Percentiles rank a stretch among this genome's conserved stretches.
These are phyloP conservation scores for Cyrtorhinus lividipennis DNA, from an alignment of 1,140 invertebrate species.

Conservation along the genomic window DNA sequence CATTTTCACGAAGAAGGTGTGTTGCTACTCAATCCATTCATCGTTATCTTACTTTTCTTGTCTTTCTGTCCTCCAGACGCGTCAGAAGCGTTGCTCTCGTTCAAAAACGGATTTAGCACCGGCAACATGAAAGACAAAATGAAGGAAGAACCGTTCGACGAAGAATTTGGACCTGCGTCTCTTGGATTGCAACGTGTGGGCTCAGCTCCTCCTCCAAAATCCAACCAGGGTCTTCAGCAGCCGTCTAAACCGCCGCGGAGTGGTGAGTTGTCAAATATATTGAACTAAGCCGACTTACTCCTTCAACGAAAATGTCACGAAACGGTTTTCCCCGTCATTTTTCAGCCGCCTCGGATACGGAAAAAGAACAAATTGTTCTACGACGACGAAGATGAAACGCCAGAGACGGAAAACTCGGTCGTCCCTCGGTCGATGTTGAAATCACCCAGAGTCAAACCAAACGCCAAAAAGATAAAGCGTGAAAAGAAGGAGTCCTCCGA, in stretches of 20 bases:
- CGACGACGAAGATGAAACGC: conserved; percentile 78
- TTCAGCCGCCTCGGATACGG: conserved; percentile 63
- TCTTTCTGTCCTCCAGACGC: conserved; percentile 25
- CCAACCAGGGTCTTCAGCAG: conserved; percentile 47
- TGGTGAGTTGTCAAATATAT: conserved; percentile 35
- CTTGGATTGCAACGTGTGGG: conserved; percentile 64
- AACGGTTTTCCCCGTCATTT: too few species aligned
- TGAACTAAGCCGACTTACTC: too few species aligned
- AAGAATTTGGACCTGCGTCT: conserved; percentile 49
- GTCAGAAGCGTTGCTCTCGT: conserved; percentile 28
- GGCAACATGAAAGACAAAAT: conserved; percentile 11
- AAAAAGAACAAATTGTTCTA: conserved; percentile 84
- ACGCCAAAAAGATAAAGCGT: conserved; percentile 19
- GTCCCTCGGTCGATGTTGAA: conserved; percentile 39
- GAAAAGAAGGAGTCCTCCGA: conserved; percentile 23
- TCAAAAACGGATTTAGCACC: conserved; percentile 29
- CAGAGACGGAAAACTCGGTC: conserved; percentile 31
- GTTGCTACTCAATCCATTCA: neutral
- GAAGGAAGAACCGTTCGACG: conserved; percentile 23
- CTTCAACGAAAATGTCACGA: too few species aligned
- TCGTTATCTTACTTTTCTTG: neutral
- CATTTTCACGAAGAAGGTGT: neutral
- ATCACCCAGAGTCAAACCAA: conserved; percentile 22
- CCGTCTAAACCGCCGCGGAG: conserved; percentile 68
- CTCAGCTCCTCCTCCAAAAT: conserved; percentile 55